phyloP scores from a whole-genome alignment of 2,888 invertebrate genomes.

The Mechanitis mazaeus region DNA sequence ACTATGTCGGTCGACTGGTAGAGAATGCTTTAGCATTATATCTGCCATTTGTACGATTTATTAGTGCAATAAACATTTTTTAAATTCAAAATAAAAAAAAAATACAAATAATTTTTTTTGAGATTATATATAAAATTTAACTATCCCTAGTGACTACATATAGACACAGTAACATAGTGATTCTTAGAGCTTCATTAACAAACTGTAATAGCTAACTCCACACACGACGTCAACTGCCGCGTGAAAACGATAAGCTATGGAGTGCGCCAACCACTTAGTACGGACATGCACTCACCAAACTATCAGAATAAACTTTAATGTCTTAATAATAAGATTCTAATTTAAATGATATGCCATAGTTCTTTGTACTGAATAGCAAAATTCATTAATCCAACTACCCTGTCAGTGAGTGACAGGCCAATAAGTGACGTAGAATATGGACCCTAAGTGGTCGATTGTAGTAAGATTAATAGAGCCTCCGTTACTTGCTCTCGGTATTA shows the following conservation, averaged over 20 bases:
- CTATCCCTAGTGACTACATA: neutral
- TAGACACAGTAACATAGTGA: constrained; percentile 12
- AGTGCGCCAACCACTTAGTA: constrained; percentile 28
- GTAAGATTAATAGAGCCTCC: constrained; percentile 37
- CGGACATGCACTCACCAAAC: neutral
- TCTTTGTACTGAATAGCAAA: constrained; percentile 30
- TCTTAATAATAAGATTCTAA: constrained; percentile 7
- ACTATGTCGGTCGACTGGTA: too few relatives aligned
- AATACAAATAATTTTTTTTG: too few relatives aligned
- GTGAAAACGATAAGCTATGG: constrained; percentile 30
- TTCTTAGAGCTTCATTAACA: constrained; percentile 23
- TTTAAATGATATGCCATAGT: constrained; percentile 11
- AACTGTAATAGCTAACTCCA: constrained; percentile 23
- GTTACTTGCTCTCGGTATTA: constrained; percentile 28
- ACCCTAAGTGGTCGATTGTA: constrained; percentile 37
- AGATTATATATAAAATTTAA: neutral
- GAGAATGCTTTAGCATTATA: too few relatives aligned
- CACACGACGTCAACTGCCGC: constrained; percentile 21
- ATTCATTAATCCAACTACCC: constrained; percentile 39
- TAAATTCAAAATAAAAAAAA: too few relatives aligned
- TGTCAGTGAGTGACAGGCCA: constrained; percentile 41
- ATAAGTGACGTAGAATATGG: constrained; percentile 37
- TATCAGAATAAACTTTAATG: constrained; percentile 11
- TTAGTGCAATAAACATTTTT: too few relatives aligned
- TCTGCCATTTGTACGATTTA: too few relatives aligned